Base-by-base conservation (phyloP, 2,888 invertebrate species). In the Dicyrtoma fusca region DNA sequence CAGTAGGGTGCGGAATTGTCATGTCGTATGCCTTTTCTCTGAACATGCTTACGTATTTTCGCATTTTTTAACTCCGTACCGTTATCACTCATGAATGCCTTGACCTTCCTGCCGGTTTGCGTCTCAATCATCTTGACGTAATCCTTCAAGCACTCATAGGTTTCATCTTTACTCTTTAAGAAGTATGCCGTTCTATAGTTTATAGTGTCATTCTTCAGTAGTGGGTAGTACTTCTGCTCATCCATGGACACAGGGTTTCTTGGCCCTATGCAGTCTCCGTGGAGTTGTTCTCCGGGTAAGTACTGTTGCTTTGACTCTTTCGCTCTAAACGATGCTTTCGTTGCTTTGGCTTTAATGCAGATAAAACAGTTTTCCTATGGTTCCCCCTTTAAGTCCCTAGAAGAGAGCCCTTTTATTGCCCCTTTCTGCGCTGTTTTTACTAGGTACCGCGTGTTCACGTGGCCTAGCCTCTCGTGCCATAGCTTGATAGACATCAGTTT, bases 51-150 rank as follows among this genome's bases (percentile, higher is more conserved):
- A 17, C 23, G 57, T n/a, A 81, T 53, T 11, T 73, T 14, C 19
- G 34, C 23, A 57, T 77, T 77, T 17, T 62, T 23, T 51, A 75
- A 80, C 70, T 81, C 80, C 3, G 65, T 66, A n/a, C 77, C 80
- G 72, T 81, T 81, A 57, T 81, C 81, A 63, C 62, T 73, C 59
- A 77, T 65, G 6, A 81, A 53, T 8, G 63, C 59, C 59, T 77
- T 53, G 10, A 73, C 70, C 3, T 1, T 1, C n/a, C n/a, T n/a
- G 4, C 68, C 68, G 55, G 53, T 55, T 42, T 68, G 68, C 2
- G 13, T 53, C 26, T 55, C 17, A n/a, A 68, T 55, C 8, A 55
- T 17, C 10, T 10, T 4, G 3, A 55, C 55, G 26, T 49, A 68
- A 11, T 25, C 55, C 10, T 25, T 55, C 14, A 68, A 6, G 53